A percentile compares a stretch with the other conserved stretches of the same genome.
Evolutionary conservation across 2,797 vertebrate genomes (phyloP).

Genomic region (Choloepus didactylus): DNA sequence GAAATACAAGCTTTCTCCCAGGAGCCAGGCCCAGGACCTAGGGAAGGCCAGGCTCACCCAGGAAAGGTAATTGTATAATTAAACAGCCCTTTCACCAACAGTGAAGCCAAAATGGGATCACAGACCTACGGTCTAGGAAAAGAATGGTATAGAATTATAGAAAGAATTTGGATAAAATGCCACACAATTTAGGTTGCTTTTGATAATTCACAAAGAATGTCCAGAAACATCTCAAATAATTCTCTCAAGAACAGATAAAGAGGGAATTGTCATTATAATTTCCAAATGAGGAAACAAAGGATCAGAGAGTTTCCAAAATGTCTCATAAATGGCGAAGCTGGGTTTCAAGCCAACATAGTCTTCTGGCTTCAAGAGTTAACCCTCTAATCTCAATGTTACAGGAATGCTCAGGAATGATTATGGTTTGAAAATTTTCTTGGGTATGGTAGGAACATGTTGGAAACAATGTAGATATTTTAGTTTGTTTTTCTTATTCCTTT

Average conservation of each 20-base stretch:
- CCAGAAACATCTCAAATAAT: not conserved
- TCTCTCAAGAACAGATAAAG: slow-evolving; percentile 37
- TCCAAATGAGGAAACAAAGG: not conserved
- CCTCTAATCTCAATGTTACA: too few relatives aligned
- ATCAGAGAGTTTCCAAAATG: not conserved
- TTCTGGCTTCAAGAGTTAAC: not conserved
- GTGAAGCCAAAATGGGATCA: not conserved
- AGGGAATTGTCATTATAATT: not conserved
- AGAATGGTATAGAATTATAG: not conserved
- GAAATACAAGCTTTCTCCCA: not conserved
- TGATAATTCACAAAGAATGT: not conserved
- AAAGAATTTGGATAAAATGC: not conserved
- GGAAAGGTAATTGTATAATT: not conserved
- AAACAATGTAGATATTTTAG: too few relatives aligned
- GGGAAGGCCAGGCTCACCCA: not conserved
- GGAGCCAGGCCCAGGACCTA: not conserved
- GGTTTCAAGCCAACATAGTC: not conserved
- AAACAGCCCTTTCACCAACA: not conserved
- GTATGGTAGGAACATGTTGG: too few relatives aligned
- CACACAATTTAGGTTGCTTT: not conserved
- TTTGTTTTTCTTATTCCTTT: too few relatives aligned
- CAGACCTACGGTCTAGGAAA: not conserved
- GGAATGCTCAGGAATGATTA: too few relatives aligned
- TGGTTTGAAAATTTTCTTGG: too few relatives aligned
- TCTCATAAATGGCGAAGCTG: not conserved